Percentiles rank a stretch among this genome's conserved stretches.
Conservation (phyloP, 2,888 invertebrate species). For the Scrobipalpa costella region DNA sequence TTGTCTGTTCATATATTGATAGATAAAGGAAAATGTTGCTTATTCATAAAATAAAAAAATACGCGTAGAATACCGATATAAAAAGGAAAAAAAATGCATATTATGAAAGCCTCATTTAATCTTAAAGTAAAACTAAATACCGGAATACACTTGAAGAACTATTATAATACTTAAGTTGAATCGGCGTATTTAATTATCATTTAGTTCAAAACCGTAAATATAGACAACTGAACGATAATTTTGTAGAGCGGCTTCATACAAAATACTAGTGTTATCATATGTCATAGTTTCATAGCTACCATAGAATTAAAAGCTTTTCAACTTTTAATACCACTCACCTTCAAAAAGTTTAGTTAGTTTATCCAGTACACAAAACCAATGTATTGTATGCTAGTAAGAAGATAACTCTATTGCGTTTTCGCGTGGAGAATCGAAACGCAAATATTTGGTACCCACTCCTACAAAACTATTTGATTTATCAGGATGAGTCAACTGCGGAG, state of each 20-base stretch:
- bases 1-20: not conserved
- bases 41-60: too few relatives aligned
- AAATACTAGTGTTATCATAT: not conserved
- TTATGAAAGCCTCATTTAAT: too few relatives aligned
- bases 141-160: too few relatives aligned
- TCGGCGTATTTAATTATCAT: too few relatives aligned
- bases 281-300: not conserved
- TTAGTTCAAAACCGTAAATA: too few relatives aligned
- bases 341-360: not conserved
- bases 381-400: constrained; percentile 23
- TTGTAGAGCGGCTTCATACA: too few relatives aligned
- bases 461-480: constrained; percentile 18
- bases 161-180: too few relatives aligned
- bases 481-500: constrained; percentile 11
- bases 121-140: too few relatives aligned
- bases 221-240: too few relatives aligned
- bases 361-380: not conserved
- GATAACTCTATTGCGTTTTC: constrained; percentile 12
- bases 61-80: too few relatives aligned
- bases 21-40: not conserved
- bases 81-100: too few relatives aligned
- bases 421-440: not conserved
- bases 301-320: not conserved
- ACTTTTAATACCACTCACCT: not conserved
- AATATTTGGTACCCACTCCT: constrained; percentile 10